Evolutionary conservation across 2,888 invertebrate genomes (phyloP), one percentile per base, ranked within the genome.

Genomic region (Callyntrura sp.): DNA sequence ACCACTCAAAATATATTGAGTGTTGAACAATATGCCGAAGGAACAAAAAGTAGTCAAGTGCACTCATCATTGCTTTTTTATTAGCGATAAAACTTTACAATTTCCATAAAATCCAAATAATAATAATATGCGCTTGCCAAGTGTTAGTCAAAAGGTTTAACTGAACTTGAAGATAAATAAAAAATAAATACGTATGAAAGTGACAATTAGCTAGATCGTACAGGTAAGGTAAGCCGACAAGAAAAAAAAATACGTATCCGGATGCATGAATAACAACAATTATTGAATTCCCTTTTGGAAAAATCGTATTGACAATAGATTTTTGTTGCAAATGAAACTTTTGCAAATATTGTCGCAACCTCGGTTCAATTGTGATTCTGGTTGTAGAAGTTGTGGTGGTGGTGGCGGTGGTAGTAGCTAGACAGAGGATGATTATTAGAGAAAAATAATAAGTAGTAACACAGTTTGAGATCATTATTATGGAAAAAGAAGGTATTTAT

Each of bases 381-480:
- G 45, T 62, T 23, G 51, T 25, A 11, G 23, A 3, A 9, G 68
- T 35, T 14, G 35, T 70, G 17, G 35, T 70, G 25, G 57, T 57
- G 17, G 70, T 70, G 17, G 35, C 12, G 28, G 57, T 57, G n/a
- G 28, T 57, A 81, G 62, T 23, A 28, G 62, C 43, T 35, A 60
- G 12, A 35, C 60, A n/a, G 2, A 60, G 14, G 45, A 60, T 45
- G 81, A 81, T 81, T 83, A 68, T 83, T 83, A 60, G n/a, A 65
- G 48, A 68, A 48, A 83, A 83, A 83, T 83, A 83, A 65, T 82
- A 82, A 83, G 83, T 73, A 84, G 68, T 84, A 73, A 81, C 85
- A 62, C 85, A 85, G 85, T 85, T 85, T 85, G 85, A 85, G 68
- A 73, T 88, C 82, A 84, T 88, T 83, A 88, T 76, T 84, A 78